These are phyloP conservation scores for Drosophila testacea DNA, from an alignment of 2,888 invertebrate species.

Conservation along the genomic window DNA sequence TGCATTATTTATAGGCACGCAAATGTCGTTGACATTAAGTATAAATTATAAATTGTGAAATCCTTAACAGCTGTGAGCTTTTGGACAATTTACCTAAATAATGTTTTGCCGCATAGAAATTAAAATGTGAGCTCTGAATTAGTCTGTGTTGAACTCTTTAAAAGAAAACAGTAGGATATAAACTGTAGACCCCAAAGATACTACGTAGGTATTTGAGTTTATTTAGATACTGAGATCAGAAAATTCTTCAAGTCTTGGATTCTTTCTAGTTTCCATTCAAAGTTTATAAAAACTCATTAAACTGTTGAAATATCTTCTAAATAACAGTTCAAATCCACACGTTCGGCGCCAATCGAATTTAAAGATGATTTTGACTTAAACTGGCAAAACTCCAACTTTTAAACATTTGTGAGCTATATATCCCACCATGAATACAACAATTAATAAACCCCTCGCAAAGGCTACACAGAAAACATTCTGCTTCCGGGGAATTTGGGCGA, in stretches of 20 bases:
- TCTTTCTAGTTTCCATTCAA: too few species aligned
- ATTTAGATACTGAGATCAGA: too few species aligned
- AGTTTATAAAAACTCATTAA: too few species aligned
- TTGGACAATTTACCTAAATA: neutral
- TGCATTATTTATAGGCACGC: neutral
- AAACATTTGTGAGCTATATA: too few species aligned
- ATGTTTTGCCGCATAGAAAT: neutral
- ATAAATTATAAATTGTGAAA: slow-evolving; percentile 9
- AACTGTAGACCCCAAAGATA: neutral
- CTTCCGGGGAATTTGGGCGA: slow-evolving; percentile 80
- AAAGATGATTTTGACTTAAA: neutral
- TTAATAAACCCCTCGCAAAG: slow-evolving; percentile 30
- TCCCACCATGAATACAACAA: slow-evolving; percentile 20
- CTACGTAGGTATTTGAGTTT: neutral
- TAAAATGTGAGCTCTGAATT: neutral
- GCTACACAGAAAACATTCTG: slow-evolving; percentile 70
- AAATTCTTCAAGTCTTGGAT: too few species aligned
- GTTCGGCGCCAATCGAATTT: too few species aligned
- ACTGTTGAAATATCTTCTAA: too few species aligned
- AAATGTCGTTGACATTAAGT: slow-evolving; percentile 3
- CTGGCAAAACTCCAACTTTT: too few species aligned
- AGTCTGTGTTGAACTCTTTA: neutral
- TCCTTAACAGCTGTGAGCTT: slow-evolving; percentile 16
- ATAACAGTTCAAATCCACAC: too few species aligned
- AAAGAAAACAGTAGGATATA: slow-evolving; percentile 2